These are phyloP conservation scores for Hoplodrina ambigua DNA, from an alignment of 2,888 invertebrate genomes.

Conservation along the genomic window DNA sequence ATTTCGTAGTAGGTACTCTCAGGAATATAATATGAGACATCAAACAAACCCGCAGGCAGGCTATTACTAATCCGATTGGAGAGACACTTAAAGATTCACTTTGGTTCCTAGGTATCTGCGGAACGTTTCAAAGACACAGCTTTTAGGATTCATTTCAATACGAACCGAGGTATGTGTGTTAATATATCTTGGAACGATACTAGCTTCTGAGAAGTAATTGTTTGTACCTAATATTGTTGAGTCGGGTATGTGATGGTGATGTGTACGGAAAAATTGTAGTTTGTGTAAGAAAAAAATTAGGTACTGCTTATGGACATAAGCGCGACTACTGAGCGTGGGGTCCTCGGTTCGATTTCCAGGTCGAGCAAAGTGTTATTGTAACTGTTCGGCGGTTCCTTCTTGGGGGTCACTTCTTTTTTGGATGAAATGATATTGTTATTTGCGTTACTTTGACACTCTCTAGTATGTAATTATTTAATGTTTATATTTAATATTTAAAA, in stretches of 20 bases:
- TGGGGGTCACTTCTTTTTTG: too few relatives aligned
- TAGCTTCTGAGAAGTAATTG: conserved; percentile 1
- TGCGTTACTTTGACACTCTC: too few relatives aligned
- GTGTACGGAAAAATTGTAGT: background rate
- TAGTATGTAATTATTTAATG: too few relatives aligned
- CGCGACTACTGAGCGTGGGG: too few relatives aligned
- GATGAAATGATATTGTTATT: too few relatives aligned
- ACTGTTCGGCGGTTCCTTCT: too few relatives aligned
- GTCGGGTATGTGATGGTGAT: too few relatives aligned
- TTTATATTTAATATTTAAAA: too few relatives aligned
- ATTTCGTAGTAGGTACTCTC: conserved; percentile 7
- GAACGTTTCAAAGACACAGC: conserved; percentile 29
- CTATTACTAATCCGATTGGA: conserved; percentile 37
- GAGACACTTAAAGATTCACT: conserved; percentile 48
- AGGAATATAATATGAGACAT: conserved; percentile 33
- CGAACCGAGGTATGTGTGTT: conserved; percentile 7
- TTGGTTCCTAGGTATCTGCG: conserved; percentile 35
- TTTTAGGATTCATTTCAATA: conserved; percentile 28
- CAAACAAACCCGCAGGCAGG: conserved; percentile 36
- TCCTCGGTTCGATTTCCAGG: too few relatives aligned
- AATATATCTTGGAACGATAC: conserved; percentile 24
- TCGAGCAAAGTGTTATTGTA: too few relatives aligned
- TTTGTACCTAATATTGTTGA: background rate
- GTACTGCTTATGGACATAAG: too few relatives aligned
- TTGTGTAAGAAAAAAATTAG: too few relatives aligned